These are phyloP conservation scores for Athene cunicularia DNA, from an alignment of 2,113 vertebrate genomes.

Conservation along the genomic window DNA sequence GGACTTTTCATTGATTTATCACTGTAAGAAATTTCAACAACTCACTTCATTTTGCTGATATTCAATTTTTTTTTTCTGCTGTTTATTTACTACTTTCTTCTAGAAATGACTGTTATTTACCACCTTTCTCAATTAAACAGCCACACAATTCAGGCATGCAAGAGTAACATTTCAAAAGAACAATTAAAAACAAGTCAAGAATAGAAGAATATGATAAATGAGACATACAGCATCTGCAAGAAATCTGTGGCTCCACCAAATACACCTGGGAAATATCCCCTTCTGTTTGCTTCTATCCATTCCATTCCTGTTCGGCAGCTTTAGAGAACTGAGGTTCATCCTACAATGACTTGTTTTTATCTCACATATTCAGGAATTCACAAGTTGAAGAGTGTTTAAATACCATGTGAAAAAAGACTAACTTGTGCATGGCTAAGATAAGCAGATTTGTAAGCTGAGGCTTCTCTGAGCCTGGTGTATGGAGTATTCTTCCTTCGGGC, in stretches of 20 bases:
- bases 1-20: background rate
- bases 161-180: background rate
- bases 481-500: background rate
- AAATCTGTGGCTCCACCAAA: background rate
- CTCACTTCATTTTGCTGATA: background rate
- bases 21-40: background rate
- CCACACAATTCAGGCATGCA: background rate
- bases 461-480: background rate
- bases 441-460: slow-evolving; percentile 27
- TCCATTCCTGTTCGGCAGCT: background rate
- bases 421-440: slow-evolving; percentile 39
- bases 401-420: background rate
- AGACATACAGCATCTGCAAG: background rate
- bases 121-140: background rate
- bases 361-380: slow-evolving; percentile 26
- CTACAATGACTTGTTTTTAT: background rate
- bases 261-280: background rate
- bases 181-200: background rate
- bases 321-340: background rate
- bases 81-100: background rate
- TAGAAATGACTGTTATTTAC: background rate
- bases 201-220: background rate
- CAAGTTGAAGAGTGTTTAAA: background rate
- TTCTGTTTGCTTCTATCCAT: background rate
- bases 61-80: background rate